Evolutionary conservation across 2,888 invertebrate genomes (phyloP).

Genomic region (Pharmacophagus antenor): DNA sequence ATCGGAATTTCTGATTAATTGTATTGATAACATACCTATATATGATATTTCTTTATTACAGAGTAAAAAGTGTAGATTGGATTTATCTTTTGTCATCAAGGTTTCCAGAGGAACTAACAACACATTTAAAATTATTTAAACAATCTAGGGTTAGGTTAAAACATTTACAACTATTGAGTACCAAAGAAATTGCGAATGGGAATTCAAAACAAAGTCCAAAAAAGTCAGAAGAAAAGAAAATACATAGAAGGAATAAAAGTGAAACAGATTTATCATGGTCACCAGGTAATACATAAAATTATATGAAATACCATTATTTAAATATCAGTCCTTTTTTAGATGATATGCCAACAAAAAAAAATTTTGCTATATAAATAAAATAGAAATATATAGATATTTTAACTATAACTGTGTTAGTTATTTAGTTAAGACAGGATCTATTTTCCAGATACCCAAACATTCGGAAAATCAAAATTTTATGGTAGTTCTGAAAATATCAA

Average conservation of each 20-base stretch:
- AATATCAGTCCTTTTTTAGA: too few relatives aligned
- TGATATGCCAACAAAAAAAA: too few relatives aligned
- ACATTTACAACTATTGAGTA: constrained; percentile 66
- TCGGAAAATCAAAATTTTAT: constrained; percentile 84
- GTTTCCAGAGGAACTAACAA: constrained; percentile 94
- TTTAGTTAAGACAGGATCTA: background rate
- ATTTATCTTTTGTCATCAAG: constrained; percentile 92
- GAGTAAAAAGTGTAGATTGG: constrained; percentile 93
- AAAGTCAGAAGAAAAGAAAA: constrained; percentile 71
- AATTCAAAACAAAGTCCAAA: constrained; percentile 65
- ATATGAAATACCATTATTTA: background rate
- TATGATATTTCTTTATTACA: constrained; percentile 44
- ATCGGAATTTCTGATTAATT: too few relatives aligned
- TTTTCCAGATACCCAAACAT: constrained; percentile 63
- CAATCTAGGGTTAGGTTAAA: constrained; percentile 84
- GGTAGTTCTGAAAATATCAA: constrained; percentile 67
- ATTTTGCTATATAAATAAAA: too few relatives aligned
- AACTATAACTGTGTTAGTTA: background rate
- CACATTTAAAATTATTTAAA: constrained; percentile 92
- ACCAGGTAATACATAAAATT: constrained; percentile 59
- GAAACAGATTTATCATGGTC: constrained; percentile 87
- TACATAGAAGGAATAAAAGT: constrained; percentile 86
- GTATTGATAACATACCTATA: too few relatives aligned
- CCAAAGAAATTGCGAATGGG: constrained; percentile 67
- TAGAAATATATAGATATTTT: background rate